phyloP scores from a whole-genome alignment of 2,113 vertebrate species.

The Sarotherodon lohbergeri region DNA sequence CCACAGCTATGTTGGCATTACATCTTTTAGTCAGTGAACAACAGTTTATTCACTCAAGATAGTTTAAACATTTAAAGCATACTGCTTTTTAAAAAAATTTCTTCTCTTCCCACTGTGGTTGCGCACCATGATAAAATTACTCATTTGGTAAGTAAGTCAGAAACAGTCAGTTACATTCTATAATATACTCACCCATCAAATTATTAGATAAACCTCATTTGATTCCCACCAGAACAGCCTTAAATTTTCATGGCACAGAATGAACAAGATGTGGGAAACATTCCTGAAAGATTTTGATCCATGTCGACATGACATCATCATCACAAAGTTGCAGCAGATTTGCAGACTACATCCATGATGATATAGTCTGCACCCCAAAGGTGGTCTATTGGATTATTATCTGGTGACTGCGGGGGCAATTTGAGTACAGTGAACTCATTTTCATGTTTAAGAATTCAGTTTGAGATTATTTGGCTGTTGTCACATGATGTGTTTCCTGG shows the following conservation, averaged over 20 bases:
- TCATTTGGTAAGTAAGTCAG: neutral
- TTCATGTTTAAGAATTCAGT: neutral
- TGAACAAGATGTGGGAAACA: no score
- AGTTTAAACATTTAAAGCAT: neutral
- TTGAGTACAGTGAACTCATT: no score
- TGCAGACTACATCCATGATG: neutral
- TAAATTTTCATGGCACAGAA: neutral
- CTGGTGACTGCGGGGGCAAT: no score
- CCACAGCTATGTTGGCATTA: neutral
- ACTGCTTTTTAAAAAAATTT: neutral
- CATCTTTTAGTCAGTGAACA: neutral
- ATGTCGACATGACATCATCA: no score
- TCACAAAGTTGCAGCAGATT: neutral
- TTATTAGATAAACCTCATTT: neutral
- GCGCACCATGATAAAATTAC: neutral
- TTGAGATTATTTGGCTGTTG: neutral
- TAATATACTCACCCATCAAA: neutral
- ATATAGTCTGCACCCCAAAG: neutral
- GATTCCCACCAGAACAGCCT: neutral
- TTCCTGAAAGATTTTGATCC: no score
- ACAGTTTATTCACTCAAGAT: neutral
- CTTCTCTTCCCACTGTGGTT: neutral
- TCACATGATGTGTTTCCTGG: neutral
- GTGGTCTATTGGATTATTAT: no score
- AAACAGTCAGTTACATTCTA: neutral